These are phyloP conservation scores for Ophion costatus DNA, from an alignment of 2,888 invertebrate species.

Conservation along the genomic window DNA sequence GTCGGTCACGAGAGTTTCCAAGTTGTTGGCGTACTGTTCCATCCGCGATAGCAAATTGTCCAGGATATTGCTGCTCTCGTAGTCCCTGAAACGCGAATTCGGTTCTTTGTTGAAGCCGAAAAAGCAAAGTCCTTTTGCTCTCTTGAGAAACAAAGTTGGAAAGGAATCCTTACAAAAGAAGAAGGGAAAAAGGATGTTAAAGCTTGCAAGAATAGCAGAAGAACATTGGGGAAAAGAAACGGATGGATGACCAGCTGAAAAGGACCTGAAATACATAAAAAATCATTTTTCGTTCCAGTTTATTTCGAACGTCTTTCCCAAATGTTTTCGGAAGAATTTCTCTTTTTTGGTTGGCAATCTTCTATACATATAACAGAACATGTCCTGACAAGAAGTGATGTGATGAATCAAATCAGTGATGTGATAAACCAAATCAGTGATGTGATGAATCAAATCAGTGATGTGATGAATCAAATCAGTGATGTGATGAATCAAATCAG, in stretches of 20 bases:
- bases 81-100: conserved; percentile 86
- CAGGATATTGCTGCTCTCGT: conserved; percentile 96
- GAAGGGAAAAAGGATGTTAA: too few relatives aligned
- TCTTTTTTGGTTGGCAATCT: not conserved
- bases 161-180: too few relatives aligned
- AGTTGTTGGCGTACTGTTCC: conserved; percentile 99
- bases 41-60: conserved; percentile 98
- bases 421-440: too few relatives aligned
- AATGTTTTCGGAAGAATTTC: not conserved
- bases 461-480: too few relatives aligned
- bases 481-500: too few relatives aligned
- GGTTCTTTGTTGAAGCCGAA: not conserved
- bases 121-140: not conserved
- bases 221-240: too few relatives aligned
- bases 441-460: too few relatives aligned
- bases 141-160: too few relatives aligned
- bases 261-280: not conserved
- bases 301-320: not conserved
- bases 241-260: not conserved
- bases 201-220: not conserved
- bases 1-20: conserved; percentile 98
- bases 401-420: too few relatives aligned
- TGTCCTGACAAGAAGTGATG: too few relatives aligned
- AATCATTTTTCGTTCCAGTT: not conserved
- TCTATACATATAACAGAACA: too few relatives aligned